Evolutionary conservation across 1,140 invertebrate species (phyloP), one percentile per base, ranked within the genome.

Genomic region (Drosophila rufa): DNA sequence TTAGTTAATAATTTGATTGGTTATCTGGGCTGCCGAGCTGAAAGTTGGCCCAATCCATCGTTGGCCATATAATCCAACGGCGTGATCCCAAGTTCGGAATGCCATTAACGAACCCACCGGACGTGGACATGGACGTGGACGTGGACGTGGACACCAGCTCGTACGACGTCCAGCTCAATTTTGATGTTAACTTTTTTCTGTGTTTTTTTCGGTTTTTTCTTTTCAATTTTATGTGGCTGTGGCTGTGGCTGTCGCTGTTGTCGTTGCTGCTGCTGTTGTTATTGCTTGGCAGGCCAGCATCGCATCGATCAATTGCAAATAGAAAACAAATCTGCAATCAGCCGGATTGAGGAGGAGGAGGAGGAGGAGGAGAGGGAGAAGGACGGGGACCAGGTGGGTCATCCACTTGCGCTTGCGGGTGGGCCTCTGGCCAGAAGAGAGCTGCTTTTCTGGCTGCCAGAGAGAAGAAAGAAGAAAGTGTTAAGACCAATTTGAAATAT

Each of bases 281-380:
- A 42, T 15, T 38, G 50, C 38, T 47, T 65, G 69, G 43, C 73
- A 64, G 57, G 66, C 40, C 45, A 58, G 57, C 45, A 38, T 50
- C 47, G 71, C 82, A 85, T 86, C 79, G 73, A 85, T 85, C 82
- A 86, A 79, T 82, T 79, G 75, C 75, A 82, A 85, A 86, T 82
- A 87, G 82, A 85, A 85, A 85, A 86, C 82, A 82, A 86, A 85
- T 79, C 80, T 82, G 69, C 83, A 82, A 82, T 79, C 79, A 75
- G 75, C 45, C 65, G 65, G 73, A 82, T 86, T 79, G 79, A 57
- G 51, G 22, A 48, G 65, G 47, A 61, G 56, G 27, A 48, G 65
- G 47, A 61, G 56, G 27, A 43, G 55, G 45, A 30, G n/a, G 22
- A 30, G 53, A 11, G 19, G 11, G 27, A 9, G 12, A 7, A n/a